Evolutionary conservation across 1,140 invertebrate species (phyloP).

Genomic region (Anastatus disparis): DNA sequence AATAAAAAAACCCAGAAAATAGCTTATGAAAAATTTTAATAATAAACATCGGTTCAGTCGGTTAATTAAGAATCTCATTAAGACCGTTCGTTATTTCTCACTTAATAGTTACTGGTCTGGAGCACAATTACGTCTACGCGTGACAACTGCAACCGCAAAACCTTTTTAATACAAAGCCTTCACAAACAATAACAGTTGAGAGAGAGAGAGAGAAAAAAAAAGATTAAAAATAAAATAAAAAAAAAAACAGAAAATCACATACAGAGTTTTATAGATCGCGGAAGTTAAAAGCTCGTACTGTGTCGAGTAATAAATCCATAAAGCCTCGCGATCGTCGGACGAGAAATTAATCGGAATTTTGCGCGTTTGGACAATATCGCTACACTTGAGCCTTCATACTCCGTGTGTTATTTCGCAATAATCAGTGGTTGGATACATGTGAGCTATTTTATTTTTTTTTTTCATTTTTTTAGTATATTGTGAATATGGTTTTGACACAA

Average conservation of each 20-base stretch:
- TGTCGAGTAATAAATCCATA: constrained; percentile 10
- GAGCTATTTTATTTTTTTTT: too few relatives aligned
- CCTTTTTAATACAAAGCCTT: too few relatives aligned
- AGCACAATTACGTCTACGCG: not conserved
- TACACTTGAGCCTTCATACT: too few relatives aligned
- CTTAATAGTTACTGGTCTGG: not conserved
- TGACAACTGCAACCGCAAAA: not conserved
- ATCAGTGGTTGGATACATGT: too few relatives aligned
- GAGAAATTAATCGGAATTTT: constrained; percentile 16
- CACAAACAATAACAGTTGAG: not conserved
- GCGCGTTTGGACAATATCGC: not conserved
- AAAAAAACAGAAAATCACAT: too few relatives aligned
- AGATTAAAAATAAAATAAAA: too few relatives aligned
- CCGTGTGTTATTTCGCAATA: not conserved
- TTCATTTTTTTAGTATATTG: too few relatives aligned
- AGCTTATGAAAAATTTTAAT: too few relatives aligned
- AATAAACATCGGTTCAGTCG: not conserved
- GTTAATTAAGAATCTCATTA: constrained; percentile 16
- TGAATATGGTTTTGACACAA: too few relatives aligned
- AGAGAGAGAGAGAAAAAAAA: not conserved
- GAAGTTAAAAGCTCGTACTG: not conserved
- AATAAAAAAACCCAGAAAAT: too few relatives aligned
- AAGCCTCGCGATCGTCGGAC: not conserved
- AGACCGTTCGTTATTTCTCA: not conserved
- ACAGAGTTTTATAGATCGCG: not conserved